A percentile compares a stretch with the other conserved stretches of the same genome.
Conservation (phyloP, 2,113 vertebrate species). For the Petaurus breviceps region DNA sequence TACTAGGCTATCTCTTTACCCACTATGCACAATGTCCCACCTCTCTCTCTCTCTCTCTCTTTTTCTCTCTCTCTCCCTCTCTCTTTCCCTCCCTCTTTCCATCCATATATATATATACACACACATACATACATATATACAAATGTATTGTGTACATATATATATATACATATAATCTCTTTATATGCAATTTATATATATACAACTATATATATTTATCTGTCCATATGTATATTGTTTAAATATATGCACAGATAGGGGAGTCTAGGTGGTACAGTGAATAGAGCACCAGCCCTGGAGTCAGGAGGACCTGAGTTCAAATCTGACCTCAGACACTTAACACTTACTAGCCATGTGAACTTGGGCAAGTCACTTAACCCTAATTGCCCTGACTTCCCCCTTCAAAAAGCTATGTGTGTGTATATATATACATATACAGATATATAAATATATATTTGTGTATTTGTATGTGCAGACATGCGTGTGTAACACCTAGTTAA, state of each 20-base stretch:
- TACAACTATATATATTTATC: background rate
- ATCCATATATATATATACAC: too few relatives aligned
- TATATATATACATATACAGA: background rate
- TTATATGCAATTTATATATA: background rate
- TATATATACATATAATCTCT: too few relatives aligned
- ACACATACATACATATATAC: too few relatives aligned
- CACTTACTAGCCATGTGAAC: too few relatives aligned
- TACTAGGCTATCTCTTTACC: background rate
- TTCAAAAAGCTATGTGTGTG: too few relatives aligned
- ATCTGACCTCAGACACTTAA: too few relatives aligned
- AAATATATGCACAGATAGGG: background rate
- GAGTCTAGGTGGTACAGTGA: too few relatives aligned
- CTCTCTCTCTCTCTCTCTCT: background rate
- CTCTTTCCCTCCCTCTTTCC: too few relatives aligned
- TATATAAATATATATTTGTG: background rate
- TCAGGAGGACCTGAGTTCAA: too few relatives aligned
- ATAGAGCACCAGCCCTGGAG: too few relatives aligned
- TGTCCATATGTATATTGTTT: background rate
- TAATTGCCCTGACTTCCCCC: too few relatives aligned
- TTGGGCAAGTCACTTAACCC: background rate
- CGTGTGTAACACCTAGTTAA: background rate
- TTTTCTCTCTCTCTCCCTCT: background rate
- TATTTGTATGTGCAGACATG: background rate
- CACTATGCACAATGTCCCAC: background rate
- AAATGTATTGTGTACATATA: too few relatives aligned